A percentile compares a stretch with the other conserved stretches of the same genome.
These are phyloP conservation scores for Lycaena phlaeas DNA, from an alignment of 2,888 invertebrate species.

Conservation along the genomic window DNA sequence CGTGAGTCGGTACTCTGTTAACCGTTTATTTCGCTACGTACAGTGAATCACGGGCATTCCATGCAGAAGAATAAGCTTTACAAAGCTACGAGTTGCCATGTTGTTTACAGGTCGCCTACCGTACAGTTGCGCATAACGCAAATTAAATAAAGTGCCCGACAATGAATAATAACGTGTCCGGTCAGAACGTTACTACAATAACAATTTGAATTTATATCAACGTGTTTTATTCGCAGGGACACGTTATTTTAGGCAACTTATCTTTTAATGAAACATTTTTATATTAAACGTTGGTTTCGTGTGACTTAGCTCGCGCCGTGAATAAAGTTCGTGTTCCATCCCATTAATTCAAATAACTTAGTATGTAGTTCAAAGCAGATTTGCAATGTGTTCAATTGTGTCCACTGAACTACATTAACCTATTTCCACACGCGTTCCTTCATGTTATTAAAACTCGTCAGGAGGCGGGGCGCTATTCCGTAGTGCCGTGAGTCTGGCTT, in stretches of 20 bases:
- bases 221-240: slow-evolving; percentile 6
- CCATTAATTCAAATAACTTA: background rate
- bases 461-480: slow-evolving; percentile 32
- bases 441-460: slow-evolving; percentile 29
- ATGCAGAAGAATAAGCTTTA: background rate
- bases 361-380: slow-evolving; percentile 4
- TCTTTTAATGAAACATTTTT: too few relatives aligned
- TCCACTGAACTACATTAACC: slow-evolving; percentile 11
- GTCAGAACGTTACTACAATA: slow-evolving; percentile 21
- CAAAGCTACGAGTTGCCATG: slow-evolving; percentile 1
- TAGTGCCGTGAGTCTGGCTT: slow-evolving; percentile 41
- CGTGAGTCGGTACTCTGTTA: slow-evolving; percentile 41
- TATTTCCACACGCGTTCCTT: slow-evolving; percentile 4
- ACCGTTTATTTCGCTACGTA: slow-evolving; percentile 54
- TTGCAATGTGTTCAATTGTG: slow-evolving; percentile 6
- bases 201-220: slow-evolving; percentile 15
- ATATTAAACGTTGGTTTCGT: too few relatives aligned
- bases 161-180: slow-evolving; percentile 39
- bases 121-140: slow-evolving; percentile 46
- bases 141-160: slow-evolving; percentile 62
- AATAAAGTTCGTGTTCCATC: too few relatives aligned
- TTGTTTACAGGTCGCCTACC: slow-evolving; percentile 12
- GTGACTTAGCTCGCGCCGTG: too few relatives aligned
- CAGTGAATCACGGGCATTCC: slow-evolving; percentile 21
- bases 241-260: slow-evolving; percentile 1